These are phyloP conservation scores for Oceanodroma tethys DNA, from an alignment of 2,113 vertebrate genomes.

Conservation along the genomic window DNA sequence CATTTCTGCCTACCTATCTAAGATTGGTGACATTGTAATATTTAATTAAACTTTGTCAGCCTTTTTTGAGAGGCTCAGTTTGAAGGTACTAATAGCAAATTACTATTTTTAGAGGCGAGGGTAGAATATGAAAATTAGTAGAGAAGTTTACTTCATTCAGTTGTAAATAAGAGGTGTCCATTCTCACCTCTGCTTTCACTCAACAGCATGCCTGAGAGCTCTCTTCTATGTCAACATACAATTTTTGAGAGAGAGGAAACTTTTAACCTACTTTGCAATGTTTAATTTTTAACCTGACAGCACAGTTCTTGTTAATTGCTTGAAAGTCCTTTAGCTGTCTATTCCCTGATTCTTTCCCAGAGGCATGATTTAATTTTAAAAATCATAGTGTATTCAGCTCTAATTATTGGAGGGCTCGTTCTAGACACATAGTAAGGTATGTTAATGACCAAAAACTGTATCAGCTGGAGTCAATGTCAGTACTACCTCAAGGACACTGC, in stretches of 20 bases:
- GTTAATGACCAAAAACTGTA: slow-evolving; percentile 62
- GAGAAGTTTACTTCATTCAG: background rate
- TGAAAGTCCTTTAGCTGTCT: slow-evolving; percentile 75
- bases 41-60: background rate
- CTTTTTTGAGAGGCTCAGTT: background rate
- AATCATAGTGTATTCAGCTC: slow-evolving; percentile 65
- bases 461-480: slow-evolving; percentile 59
- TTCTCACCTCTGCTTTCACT: background rate
- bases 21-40: background rate
- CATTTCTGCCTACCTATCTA: background rate
- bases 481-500: slow-evolving; percentile 22
- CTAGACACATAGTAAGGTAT: slow-evolving; percentile 65
- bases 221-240: slow-evolving; percentile 33
- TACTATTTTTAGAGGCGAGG: background rate
- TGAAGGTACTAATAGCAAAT: background rate
- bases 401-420: slow-evolving; percentile 74
- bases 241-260: slow-evolving; percentile 42
- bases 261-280: slow-evolving; percentile 75
- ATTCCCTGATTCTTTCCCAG: slow-evolving; percentile 73
- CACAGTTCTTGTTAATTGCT: slow-evolving; percentile 72
- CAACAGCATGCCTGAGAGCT: background rate
- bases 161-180: background rate
- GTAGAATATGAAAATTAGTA: background rate
- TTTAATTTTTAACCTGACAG: slow-evolving; percentile 73
- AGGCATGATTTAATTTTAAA: slow-evolving; percentile 80